Percentiles rank a stretch among this genome's conserved stretches.
Conservation (phyloP, 2,113 vertebrate species). For the Meriones unguiculatus region DNA sequence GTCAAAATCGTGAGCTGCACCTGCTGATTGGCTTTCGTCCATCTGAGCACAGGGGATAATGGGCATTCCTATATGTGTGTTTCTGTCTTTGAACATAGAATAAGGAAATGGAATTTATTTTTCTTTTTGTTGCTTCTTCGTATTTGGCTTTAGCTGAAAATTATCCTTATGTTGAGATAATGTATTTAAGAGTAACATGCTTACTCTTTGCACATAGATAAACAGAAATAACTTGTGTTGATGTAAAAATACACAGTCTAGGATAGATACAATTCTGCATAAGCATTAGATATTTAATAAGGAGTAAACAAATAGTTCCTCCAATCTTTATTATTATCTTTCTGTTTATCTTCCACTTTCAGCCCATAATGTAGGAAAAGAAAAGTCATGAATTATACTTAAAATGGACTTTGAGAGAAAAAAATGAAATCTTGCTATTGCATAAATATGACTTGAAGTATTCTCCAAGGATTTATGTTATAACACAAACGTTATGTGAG, state of each 20-base stretch:
- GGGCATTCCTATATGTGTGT: not conserved
- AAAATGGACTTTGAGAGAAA: not conserved
- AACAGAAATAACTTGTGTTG: not conserved
- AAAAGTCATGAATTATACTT: not conserved
- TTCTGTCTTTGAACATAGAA: not conserved
- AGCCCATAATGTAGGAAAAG: not conserved
- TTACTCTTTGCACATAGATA: not conserved
- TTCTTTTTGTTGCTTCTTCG: not conserved
- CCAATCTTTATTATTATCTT: not conserved
- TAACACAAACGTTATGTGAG: not conserved
- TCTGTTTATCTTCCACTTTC: not conserved
- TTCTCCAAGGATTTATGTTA: not conserved
- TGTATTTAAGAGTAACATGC: not conserved
- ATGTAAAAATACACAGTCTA: not conserved
- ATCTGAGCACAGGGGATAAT: not conserved
- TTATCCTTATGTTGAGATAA: not conserved
- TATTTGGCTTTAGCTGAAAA: not conserved
- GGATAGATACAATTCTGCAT: not conserved
- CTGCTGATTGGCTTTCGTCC: not conserved
- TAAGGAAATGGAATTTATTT: not conserved
- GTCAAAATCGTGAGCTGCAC: not conserved
- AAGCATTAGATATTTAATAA: not conserved
- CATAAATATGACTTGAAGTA: not conserved
- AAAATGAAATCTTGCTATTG: not conserved
- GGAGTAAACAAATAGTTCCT: not conserved